A percentile compares a stretch with the other conserved stretches of the same genome.
phyloP scores from a whole-genome alignment of 1,140 invertebrate species.

The Thalassaphorura encarpata region DNA sequence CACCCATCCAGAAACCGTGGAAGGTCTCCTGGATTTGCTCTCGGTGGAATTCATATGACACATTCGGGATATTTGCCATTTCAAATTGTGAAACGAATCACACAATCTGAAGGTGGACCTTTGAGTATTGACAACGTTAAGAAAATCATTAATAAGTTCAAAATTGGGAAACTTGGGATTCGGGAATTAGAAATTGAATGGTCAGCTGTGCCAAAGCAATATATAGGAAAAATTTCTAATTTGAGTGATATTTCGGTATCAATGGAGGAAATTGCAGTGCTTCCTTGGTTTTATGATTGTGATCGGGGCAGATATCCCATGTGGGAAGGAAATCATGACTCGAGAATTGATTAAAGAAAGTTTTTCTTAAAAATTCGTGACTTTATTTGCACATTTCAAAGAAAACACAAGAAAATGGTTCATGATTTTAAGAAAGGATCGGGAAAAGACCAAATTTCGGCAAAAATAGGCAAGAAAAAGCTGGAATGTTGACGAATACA shows the following conservation, averaged over 20 bases:
- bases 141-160: background rate
- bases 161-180: background rate
- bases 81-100: background rate
- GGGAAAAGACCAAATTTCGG: too few relatives aligned
- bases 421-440: too few relatives aligned
- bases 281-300: conserved; percentile 11
- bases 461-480: too few relatives aligned
- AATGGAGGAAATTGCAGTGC: background rate
- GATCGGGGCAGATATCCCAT: conserved; percentile 2
- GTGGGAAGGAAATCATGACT: conserved; percentile 3
- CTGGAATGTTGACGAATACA: too few relatives aligned
- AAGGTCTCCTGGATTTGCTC: background rate
- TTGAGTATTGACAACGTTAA: background rate
- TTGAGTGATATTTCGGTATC: background rate
- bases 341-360: background rate
- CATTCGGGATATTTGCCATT: conserved; percentile 9
- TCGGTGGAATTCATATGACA: conserved; percentile 10
- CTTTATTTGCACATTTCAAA: too few relatives aligned
- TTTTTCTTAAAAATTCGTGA: too few relatives aligned
- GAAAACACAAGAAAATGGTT: too few relatives aligned
- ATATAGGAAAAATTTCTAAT: background rate
- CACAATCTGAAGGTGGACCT: background rate
- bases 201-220: background rate
- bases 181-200: background rate
- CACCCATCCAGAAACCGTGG: background rate